Evolutionary conservation across 30 jellyfish, hydroid and myxozoan species (phyloP).

Genomic region (Aurelia aurita): DNA sequence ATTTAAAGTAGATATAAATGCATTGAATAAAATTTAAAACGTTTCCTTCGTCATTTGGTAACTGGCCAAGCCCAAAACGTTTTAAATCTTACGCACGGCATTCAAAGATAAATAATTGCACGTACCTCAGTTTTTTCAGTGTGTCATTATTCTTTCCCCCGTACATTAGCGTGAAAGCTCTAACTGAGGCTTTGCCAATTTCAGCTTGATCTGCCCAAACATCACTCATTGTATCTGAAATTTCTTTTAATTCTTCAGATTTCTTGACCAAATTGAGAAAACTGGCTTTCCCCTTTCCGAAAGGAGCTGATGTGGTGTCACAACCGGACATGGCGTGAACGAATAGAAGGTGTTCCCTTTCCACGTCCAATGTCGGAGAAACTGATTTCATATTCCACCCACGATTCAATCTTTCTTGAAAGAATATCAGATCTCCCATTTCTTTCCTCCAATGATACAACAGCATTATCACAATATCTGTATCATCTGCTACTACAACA

Average conservation of each 20-base stretch:
- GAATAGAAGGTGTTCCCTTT: conserved; percentile 51
- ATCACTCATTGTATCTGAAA: conserved; percentile 49
- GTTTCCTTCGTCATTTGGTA: background rate
- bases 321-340: conserved; percentile 59
- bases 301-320: conserved; percentile 73
- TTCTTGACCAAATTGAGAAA: conserved; percentile 16
- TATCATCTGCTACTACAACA: conserved; percentile 51
- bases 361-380: conserved; percentile 42
- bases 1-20: conserved; percentile 13
- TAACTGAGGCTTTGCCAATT: conserved; percentile 42
- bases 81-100: conserved; percentile 29
- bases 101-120: conserved; percentile 23
- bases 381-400: conserved; percentile 54
- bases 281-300: conserved; percentile 50
- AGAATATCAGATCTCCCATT: conserved; percentile 55
- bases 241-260: conserved; percentile 24
- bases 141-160: conserved; percentile 49
- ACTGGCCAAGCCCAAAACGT: conserved; percentile 3
- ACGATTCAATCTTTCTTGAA: conserved; percentile 15
- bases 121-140: conserved; percentile 27
- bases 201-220: conserved; percentile 62
- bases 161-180: conserved; percentile 37
- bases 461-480: conserved; percentile 39
- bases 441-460: conserved; percentile 36
- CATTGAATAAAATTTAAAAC: conserved; percentile 32